Evolutionary conservation across 2,113 vertebrate species (phyloP), one percentile per base, ranked within the genome.

Genomic region (Cyanoderma ruficeps): DNA sequence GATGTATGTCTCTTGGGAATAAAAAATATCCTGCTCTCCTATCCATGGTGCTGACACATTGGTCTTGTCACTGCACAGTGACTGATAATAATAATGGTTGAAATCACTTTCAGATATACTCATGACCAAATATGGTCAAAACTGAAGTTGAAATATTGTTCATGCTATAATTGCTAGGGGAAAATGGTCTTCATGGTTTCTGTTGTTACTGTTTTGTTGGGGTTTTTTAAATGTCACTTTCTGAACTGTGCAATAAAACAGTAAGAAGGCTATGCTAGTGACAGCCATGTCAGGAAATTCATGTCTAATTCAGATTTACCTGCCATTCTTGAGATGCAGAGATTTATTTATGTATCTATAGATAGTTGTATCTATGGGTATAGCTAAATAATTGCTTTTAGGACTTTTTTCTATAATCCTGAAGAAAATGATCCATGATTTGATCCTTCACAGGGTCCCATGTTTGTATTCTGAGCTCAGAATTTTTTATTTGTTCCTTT

Each of bases 21-120:
- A 92, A 93, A 97, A 97, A 97, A 94, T 60, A 56, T 86, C 59
- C 56, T 93, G 33, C 88, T 97, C 83, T 95, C 56, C 74, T 90
- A 64, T 91, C 77, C 67, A 68, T 13, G 3, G 17, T 84, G 56
- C 91, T 47, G 71, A 94, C 85, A 80, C 39, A 92, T 90, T 96
- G 94, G 70, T 89, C 78, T 93, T 97, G 93, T 89, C 96, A 93
- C 53, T 2, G 18, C 49, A 70, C 9, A 30, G 52, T 82, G 91
- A 89, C 60, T 92, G 81, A 92, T 90, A 83, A 85, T 89, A 93
- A 83, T 85, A 72, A 63, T 63, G 35, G 50, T 60, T 91, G 60
- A 91, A 93, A 96, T 56, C 31, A 72, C 52, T 85, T 95, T 96
- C 81, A 96, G 61, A 65, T 41, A 75, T 21, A 78, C 25, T 82